phyloP scores from a whole-genome alignment of 2,797 vertebrate species.

The Muscicapa comitata region DNA sequence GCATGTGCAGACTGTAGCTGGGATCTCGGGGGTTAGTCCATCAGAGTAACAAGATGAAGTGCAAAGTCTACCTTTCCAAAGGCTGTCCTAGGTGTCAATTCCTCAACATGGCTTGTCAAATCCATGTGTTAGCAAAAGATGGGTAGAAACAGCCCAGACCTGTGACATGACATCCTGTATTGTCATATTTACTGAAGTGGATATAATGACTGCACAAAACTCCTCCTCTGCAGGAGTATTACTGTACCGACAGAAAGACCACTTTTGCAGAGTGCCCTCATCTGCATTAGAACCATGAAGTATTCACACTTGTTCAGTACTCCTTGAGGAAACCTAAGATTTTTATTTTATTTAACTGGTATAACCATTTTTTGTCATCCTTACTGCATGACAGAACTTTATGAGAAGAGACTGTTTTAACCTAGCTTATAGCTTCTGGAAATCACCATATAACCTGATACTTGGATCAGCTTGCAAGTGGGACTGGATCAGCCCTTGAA shows the following conservation, averaged over 20 bases:
- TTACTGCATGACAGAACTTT: not conserved
- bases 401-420: not conserved
- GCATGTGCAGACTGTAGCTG: not conserved
- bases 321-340: not conserved
- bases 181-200: not conserved
- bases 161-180: not conserved
- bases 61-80: not conserved
- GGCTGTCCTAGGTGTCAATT: not conserved
- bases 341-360: not conserved
- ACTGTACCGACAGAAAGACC: not conserved
- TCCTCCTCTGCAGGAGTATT: not conserved
- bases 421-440: not conserved
- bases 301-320: not conserved
- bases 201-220: not conserved
- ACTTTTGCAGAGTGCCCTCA: not conserved
- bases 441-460: not conserved
- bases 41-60: not conserved
- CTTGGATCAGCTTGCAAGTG: not conserved
- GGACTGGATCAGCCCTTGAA: not conserved
- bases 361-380: not conserved
- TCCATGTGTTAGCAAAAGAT: not conserved
- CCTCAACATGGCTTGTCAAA: not conserved
- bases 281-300: not conserved
- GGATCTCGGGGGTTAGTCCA: not conserved
- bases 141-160: not conserved